Base-by-base conservation (phyloP, 1,140 invertebrate genomes). In the Zaprionus ghesquierei region DNA sequence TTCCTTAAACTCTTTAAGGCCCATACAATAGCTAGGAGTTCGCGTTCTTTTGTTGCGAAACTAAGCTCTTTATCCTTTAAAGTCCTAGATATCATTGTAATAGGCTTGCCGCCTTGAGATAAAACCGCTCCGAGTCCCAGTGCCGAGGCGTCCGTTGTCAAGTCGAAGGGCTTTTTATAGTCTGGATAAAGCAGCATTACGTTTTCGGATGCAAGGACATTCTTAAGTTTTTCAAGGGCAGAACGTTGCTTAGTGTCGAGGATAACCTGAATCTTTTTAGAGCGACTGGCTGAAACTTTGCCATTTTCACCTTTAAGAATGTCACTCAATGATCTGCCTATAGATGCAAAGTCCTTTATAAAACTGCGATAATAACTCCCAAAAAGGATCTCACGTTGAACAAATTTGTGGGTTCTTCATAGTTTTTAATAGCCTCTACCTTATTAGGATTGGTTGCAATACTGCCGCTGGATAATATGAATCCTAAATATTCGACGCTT, bases 81-180 rank as follows among this genome's bases (percentile, higher is more conserved):
- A 15, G 41, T 46, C 12, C 41, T 44, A 3, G 49, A 62, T 23
- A 62, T 62, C 49, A 62, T 62, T 25, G 60, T 38, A 5, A 62
- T 62, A 5, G 60, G 60, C 31, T 18, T 62, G n/a, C 29, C 46
- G 3, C 20, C 60, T 18, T 62, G 59, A 20, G 59, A 33, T 15
- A 60, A 29, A 10, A 54, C 51, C 2, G 51, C 51, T 18, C 27
- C 51, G 6, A 54, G 27, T 2, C 58, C 44, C 6, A 31, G 31
- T 0, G 15, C 58, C 9, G 55, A 58, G 8, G 55, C 35, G n/a
- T 58, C 55, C 5, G 55, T 58, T 4, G 35, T 41, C 2, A 58
- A 23, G 9, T 44, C 55, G 13, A 58, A 44, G 10, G 55, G 33
- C n/a, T 41, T 25, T n/a, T n/a, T n/a, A n/a, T n/a, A n/a, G 12